phyloP scores from a whole-genome alignment of 2,888 invertebrate genomes.

The Halictus ligatus region DNA sequence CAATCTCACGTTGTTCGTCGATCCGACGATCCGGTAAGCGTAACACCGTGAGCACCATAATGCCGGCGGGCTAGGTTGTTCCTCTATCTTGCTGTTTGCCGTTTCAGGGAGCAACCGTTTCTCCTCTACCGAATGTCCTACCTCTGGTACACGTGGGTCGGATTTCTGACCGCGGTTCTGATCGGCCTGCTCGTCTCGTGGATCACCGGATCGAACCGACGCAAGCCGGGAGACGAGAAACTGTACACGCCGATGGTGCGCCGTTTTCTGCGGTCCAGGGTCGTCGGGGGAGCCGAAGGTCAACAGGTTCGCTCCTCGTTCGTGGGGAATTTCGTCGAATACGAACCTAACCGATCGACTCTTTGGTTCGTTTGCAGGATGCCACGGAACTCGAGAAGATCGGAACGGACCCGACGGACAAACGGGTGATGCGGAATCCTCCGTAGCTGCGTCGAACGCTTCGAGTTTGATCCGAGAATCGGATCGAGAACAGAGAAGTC shows the following conservation, averaged over 20 bases:
- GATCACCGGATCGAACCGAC: constrained; percentile 88
- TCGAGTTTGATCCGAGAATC: background rate
- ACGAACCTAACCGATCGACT: background rate
- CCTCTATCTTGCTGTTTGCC: background rate
- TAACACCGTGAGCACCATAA: background rate
- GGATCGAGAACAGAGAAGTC: background rate
- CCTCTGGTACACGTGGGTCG: constrained; percentile 91
- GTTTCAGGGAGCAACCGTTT: constrained; percentile 86
- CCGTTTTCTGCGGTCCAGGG: constrained; percentile 83
- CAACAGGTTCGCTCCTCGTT: constrained; percentile 3
- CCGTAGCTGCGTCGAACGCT: background rate
- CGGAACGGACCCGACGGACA: background rate
- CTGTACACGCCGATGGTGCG: constrained; percentile 88
- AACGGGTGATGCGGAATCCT: background rate
- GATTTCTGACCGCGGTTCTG: constrained; percentile 88
- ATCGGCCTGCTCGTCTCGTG: constrained; percentile 90
- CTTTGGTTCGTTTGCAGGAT: constrained; percentile 31
- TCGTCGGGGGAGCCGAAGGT: background rate
- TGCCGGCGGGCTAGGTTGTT: background rate
- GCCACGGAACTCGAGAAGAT: constrained; percentile 46
- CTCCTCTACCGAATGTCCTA: constrained; percentile 90
- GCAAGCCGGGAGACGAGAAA: constrained; percentile 87
- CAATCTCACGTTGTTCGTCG: constrained; percentile 73
- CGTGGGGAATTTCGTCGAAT: background rate
- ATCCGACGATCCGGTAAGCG: constrained; percentile 71